Conservation (phyloP, 2,888 invertebrate species). For the Macaria liturata region DNA sequence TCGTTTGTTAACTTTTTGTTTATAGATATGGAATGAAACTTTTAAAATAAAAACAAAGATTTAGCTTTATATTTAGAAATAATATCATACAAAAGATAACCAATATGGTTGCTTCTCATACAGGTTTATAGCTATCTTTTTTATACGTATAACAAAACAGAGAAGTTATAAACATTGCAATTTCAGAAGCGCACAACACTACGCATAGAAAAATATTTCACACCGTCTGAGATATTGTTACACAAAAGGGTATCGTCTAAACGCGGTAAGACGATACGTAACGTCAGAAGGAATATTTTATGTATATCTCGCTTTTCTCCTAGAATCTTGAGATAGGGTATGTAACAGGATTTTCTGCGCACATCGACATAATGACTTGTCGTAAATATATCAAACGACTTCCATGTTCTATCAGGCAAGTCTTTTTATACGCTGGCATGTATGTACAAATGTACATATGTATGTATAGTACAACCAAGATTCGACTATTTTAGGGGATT, state of each 20-base stretch:
- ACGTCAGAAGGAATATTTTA: slow-evolving; percentile 14
- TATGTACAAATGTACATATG: not conserved
- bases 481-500: slow-evolving; percentile 3
- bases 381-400: slow-evolving; percentile 41
- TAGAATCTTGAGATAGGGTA: slow-evolving; percentile 29
- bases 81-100: no score
- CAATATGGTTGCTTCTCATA: no score
- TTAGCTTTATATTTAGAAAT: no score
- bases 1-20: no score
- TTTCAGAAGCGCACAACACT: no score
- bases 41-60: no score
- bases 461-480: no score
- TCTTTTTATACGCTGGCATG: slow-evolving; percentile 21
- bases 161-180: no score
- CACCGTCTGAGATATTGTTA: not conserved
- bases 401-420: slow-evolving; percentile 32
- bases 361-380: slow-evolving; percentile 43
- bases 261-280: slow-evolving; percentile 6
- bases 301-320: slow-evolving; percentile 19
- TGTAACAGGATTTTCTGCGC: slow-evolving; percentile 39
- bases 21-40: no score
- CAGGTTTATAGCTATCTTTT: no score
- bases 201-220: not conserved
- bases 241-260: not conserved
- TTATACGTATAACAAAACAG: not conserved